phyloP scores from a whole-genome alignment of 2,888 invertebrate genomes.

The Noctua janthina region DNA sequence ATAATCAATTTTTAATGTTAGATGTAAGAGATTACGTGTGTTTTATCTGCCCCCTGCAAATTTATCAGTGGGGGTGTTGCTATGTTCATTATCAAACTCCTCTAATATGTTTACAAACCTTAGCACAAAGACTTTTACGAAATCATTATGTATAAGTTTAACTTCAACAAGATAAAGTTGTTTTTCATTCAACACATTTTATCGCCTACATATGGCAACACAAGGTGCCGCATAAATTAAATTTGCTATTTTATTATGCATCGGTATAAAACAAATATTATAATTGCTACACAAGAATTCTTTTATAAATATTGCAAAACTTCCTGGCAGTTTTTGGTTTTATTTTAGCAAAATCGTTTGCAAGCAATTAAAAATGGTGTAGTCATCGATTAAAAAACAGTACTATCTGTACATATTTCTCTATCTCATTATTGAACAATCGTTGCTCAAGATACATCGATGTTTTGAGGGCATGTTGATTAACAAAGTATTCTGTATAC shows the following conservation, averaged over 20 bases:
- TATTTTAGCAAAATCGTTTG: constrained; percentile 17
- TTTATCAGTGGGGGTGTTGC: constrained; percentile 77
- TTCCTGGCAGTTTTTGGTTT: constrained; percentile 19
- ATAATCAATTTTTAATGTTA: constrained; percentile 24
- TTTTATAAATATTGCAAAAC: constrained; percentile 21
- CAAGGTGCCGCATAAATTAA: constrained; percentile 47
- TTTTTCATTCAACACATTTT: constrained; percentile 63
- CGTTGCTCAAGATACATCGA: constrained; percentile 32
- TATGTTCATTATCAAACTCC: constrained; percentile 69
- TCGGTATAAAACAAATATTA: constrained; percentile 22
- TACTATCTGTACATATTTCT: constrained; percentile 11
- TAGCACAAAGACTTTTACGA: constrained; percentile 70
- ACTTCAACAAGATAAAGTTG: constrained; percentile 71
- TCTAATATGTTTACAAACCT: constrained; percentile 67
- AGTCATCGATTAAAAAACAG: constrained; percentile 10
- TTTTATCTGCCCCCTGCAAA: constrained; percentile 76
- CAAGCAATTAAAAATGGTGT: neutral
- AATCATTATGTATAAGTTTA: constrained; percentile 60
- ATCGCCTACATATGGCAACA: constrained; percentile 34
- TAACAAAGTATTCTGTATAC: constrained; percentile 30
- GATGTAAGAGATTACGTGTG: constrained; percentile 55
- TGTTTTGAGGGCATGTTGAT: constrained; percentile 61
- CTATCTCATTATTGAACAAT: constrained; percentile 22
- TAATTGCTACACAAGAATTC: neutral
- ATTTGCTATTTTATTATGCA: constrained; percentile 27